Evolutionary conservation across 2,797 vertebrate genomes (phyloP).

Genomic region (Gorsachius magnificus): DNA sequence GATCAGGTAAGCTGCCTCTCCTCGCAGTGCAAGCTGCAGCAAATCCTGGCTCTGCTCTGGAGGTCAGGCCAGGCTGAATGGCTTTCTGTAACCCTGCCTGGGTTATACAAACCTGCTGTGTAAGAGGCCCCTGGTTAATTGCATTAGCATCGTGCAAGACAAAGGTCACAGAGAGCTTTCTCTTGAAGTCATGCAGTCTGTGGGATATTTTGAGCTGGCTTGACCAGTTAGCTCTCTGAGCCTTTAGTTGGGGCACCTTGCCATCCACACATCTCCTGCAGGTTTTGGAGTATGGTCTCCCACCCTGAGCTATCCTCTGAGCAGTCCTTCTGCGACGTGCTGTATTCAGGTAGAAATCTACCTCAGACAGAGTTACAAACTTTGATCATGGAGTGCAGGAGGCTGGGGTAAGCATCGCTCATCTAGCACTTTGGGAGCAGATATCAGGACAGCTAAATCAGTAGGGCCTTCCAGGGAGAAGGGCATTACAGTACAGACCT

Average conservation of each 20-base stretch:
- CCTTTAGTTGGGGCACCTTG: not conserved
- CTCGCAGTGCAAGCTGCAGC: not conserved
- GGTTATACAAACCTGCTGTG: not conserved
- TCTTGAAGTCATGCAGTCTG: not conserved
- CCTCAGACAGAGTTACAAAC: not conserved
- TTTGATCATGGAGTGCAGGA: not conserved
- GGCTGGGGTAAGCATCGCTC: not conserved
- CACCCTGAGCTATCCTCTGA: not conserved
- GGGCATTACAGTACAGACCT: not conserved
- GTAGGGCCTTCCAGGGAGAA: not conserved
- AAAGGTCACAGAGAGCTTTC: not conserved
- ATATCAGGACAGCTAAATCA: not conserved
- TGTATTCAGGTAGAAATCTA: not conserved
- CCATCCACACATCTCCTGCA: not conserved
- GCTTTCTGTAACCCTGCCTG: not conserved
- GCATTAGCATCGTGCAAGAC: not conserved
- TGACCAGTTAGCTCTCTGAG: not conserved
- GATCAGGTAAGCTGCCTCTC: not conserved
- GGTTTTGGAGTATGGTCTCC: not conserved
- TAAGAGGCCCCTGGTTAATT: not conserved
- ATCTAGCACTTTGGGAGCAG: not conserved
- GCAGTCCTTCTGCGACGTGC: not conserved
- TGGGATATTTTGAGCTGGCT: not conserved
- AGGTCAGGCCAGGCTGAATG: not conserved
- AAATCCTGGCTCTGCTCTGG: not conserved